Evolutionary conservation across 2,113 vertebrate genomes (phyloP).

Genomic region (Saguinus midas): DNA sequence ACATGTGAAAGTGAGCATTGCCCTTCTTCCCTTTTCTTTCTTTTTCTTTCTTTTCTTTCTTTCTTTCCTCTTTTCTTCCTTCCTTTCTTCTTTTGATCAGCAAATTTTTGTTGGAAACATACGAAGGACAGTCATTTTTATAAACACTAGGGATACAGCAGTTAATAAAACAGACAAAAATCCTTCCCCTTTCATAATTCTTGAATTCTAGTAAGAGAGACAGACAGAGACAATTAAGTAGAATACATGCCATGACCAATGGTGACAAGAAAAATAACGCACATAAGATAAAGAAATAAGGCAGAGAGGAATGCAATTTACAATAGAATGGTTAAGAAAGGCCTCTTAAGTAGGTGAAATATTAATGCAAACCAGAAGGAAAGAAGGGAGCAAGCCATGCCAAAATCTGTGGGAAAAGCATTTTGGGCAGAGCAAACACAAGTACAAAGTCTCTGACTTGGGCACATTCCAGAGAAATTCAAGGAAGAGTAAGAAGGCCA

Average conservation of each 20-base stretch:
- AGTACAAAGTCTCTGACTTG: background rate
- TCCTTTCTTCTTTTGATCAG: background rate
- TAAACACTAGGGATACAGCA: background rate
- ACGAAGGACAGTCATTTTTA: background rate
- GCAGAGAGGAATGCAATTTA: background rate
- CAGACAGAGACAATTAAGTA: background rate
- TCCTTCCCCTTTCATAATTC: background rate
- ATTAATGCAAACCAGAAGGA: background rate
- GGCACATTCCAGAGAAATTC: background rate
- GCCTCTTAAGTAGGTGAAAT: background rate
- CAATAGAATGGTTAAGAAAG: background rate
- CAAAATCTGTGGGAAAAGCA: background rate
- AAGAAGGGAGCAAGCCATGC: background rate
- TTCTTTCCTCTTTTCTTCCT: background rate
- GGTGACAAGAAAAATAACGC: background rate
- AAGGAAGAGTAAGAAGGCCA: background rate
- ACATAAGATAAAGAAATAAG: background rate
- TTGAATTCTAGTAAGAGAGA: background rate
- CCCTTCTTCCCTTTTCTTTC: background rate
- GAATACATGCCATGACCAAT: background rate
- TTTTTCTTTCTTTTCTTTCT: background rate
- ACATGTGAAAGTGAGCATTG: background rate
- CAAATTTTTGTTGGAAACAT: background rate
- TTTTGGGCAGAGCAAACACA: accelerated
- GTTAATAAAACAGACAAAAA: background rate